Base-by-base conservation (phyloP, 2,797 vertebrate species). In the Eulemur rubriventer region DNA sequence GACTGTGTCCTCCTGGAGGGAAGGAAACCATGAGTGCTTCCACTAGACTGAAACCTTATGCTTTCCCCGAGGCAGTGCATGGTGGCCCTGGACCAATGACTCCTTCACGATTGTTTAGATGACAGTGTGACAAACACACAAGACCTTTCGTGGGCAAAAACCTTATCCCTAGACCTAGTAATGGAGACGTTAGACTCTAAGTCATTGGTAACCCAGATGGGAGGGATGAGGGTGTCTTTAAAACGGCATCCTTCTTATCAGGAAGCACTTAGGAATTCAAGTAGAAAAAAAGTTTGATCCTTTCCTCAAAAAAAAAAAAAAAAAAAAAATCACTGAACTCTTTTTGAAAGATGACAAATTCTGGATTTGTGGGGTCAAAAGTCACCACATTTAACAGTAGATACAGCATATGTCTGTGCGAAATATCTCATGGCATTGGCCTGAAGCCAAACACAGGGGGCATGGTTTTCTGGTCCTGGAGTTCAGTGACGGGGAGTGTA, bases 281-380 rank as follows among this genome's bases (percentile, higher is more conserved):
- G 38, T 16, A 38, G 55, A 41, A 26, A 12, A 46, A 81, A 79
- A 16, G 0, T 43, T 76, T 78, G 28, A 72, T 22, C 6, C 26
- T 83, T 94, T 85, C 20, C 61, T 93, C 48, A 33, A 83, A 95
- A 92, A 24, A 65, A 65, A 33, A 83, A 95, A 92, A 24, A 65
- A 65, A 63, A 65, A n/a, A 55, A 72, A 78, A 93, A 50, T 57
- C 59, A 91, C 46, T 92, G 59, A 46, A 76, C 72, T 82, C 76
- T 73, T 94, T 91, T 67, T 59, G 67, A 93, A 97, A 93, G 63
- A 95, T 69, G 30, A 70, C 48, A 89, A 83, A 75, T 73, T 89
- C 65, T 84, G 43, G 55, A 83, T 78, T 72, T 76, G 22, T 61
- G 86, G 46, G 12, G 50, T 59, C 70, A 55, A 75, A 73, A 82